Base-by-base conservation (phyloP, 2,888 invertebrate genomes). In the Latrodectus elegans region DNA sequence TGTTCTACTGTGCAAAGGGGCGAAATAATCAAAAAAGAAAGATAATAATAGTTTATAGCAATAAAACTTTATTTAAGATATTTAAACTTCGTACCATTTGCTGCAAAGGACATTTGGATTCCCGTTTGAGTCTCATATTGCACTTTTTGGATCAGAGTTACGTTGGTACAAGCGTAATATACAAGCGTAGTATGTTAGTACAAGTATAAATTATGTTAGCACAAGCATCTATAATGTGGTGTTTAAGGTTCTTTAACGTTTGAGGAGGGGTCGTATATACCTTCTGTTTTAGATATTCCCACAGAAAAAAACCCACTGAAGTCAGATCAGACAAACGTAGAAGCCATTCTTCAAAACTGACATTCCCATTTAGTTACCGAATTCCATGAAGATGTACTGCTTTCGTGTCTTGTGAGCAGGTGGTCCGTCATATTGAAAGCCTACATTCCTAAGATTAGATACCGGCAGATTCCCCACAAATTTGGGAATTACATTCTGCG, bases 291-390 rank as follows among this genome's bases (percentile, higher is more conserved):
- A 70, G n/a, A 9, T 70, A 22, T 22, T 14, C 26, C 38, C 70
- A 70, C 26, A 26, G 17, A 70, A 70, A 22, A 26, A 70, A n/a
- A 4, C 26, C 14, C 70, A 70, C n/a, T 70, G 8, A 1, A 8
- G 8, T 70, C 70, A 70, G 70, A 14, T 70, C 70, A 70, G 26
- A 9, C 14, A 26, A 70, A 70, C 70, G 70, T 26, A 14, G 26
- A 17, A 12, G 26, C 38, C 70, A 70, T 70, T 26, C 70, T 26
- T 10, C 12, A 70, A 14, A 12, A 70, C 70, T 14, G 9, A 1
- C 26, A 14, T 17, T 14, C 26, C 12, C 12, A 26, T 9, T 70
- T 12, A 22, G 22, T 70, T 55, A 14, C 55, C 14, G 55, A 55
- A 55, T 12, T 55, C 11, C 14, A 55, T 55, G 10, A 10, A 10